Evolutionary conservation across 2,113 vertebrate genomes (phyloP), one percentile per base, ranked within the genome.

Genomic region (Rissa tridactyla): DNA sequence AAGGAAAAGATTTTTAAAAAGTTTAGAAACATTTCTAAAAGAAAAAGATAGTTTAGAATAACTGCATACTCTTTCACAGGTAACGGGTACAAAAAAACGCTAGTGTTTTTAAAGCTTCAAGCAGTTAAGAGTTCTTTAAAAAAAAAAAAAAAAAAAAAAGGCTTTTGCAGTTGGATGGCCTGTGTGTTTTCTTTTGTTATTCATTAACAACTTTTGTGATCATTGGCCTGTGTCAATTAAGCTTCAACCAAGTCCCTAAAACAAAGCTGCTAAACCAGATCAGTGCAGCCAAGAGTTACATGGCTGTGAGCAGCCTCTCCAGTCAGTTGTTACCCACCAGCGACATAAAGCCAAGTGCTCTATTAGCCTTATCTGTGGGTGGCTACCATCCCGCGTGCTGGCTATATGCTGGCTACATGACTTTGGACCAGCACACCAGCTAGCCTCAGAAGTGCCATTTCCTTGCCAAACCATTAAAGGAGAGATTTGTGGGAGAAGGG

Each of bases 301-400:
- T 1, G 44, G n/a, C 62, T 91, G 57, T 1, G 8, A 68, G 72
- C 76, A 69, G 60, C 32, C 55, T 23, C 46, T 57, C 3, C 0
- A 57, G 46, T 23, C 64, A 38, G 44, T 32, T 62, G 69, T n/a
- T 12, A 30, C 29, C 76, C 64, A 86, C 14, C 61, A 70, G 51
- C 4, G 1, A 73, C 44, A 22, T 54, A 62, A 72, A 91, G 69
- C 21, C 60, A 26, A 78, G 65, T 0, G 1, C 30, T 58, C 73
- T 38, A 8, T 16, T 16, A 12, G 17, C 60, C 51, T 89, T 55
- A 69, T 10, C n/a, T 23, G 15, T 49, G 32, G 32, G 40, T 26
- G 32, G 60, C 46, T n/a, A 52, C 58, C 0, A 0, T 9, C 47
- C 42, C 3, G 1, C 3, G 8, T 29, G 42, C 30, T 51, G 44